phyloP scores from a whole-genome alignment of 2,888 invertebrate species.

The Phaedon cochleariae region DNA sequence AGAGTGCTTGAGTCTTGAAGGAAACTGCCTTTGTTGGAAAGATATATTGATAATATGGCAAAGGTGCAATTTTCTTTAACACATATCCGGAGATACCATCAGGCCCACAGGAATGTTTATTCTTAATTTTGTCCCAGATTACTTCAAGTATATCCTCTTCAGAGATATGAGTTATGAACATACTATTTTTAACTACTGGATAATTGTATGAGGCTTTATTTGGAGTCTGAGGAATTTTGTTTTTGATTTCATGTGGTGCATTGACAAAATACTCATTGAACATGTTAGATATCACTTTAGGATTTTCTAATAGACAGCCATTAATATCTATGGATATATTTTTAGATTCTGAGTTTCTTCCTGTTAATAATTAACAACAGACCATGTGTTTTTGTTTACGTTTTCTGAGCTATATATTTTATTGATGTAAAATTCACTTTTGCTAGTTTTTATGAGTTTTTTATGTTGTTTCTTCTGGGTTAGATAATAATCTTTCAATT shows the following conservation, averaged over 20 bases:
- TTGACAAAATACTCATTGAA: no score
- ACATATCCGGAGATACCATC: conserved; percentile 2
- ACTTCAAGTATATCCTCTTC: no score
- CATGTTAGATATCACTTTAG: no score
- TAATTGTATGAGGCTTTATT: no score
- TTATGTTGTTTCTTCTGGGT: conserved; percentile 2
- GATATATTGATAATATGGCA: conserved; percentile 5
- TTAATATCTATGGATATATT: not conserved
- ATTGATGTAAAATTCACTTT: conserved; percentile 2
- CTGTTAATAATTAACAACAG: not conserved
- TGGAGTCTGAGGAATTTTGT: no score
- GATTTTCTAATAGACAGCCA: no score
- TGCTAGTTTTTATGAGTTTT: not conserved
- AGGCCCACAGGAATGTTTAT: not conserved
- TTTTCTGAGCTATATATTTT: not conserved
- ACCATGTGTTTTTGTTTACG: not conserved
- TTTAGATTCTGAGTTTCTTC: not conserved
- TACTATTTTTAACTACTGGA: no score
- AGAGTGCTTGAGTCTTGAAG: not conserved
- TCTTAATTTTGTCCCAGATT: no score
- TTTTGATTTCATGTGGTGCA: no score
- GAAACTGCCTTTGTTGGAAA: conserved; percentile 4
- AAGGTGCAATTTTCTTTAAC: not conserved
- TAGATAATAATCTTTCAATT: not conserved
- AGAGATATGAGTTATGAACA: no score